Percentiles rank a stretch among this genome's conserved stretches.
These are phyloP conservation scores for Mechanitis mazaeus DNA, from an alignment of 2,888 invertebrate genomes.

Conservation along the genomic window DNA sequence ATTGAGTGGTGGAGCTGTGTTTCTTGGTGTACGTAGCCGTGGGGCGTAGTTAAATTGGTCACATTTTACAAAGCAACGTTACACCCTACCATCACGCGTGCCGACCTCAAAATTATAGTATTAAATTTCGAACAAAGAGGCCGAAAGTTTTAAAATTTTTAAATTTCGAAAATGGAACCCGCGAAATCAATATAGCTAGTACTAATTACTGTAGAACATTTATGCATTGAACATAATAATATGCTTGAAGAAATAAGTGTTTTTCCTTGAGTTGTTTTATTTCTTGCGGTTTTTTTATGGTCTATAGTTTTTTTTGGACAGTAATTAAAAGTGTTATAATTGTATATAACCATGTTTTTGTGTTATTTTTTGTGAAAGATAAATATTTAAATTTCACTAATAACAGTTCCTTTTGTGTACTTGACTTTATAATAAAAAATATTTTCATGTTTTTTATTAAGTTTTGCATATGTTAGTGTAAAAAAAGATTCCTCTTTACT, in stretches of 20 bases:
- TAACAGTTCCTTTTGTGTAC: not conserved
- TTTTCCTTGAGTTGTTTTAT: conserved; percentile 39
- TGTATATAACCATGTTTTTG: conserved; percentile 20
- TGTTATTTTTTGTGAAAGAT: conserved; percentile 10
- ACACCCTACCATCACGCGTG: conserved; percentile 47
- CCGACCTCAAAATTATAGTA: conserved; percentile 59
- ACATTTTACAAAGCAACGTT: conserved; percentile 48
- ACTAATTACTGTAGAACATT: conserved; percentile 44
- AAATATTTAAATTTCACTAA: conserved; percentile 6
- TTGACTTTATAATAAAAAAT: too few relatives aligned
- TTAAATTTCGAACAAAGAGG: conserved; percentile 52
- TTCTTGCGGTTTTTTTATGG: conserved; percentile 37
- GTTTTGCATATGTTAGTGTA: too few relatives aligned
- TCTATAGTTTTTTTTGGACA: conserved; percentile 29
- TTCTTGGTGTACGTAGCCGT: conserved; percentile 23
- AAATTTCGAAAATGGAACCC: conserved; percentile 36
- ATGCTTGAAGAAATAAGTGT: conserved; percentile 36
- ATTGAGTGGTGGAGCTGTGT: conserved; percentile 10
- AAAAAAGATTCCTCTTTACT: too few relatives aligned
- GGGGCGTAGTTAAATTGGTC: conserved; percentile 49
- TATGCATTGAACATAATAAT: conserved; percentile 35
- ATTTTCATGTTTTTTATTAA: too few relatives aligned
- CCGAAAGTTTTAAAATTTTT: conserved; percentile 43
- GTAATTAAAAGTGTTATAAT: conserved; percentile 27
- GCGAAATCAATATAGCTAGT: conserved; percentile 50